Percentiles rank a stretch among this genome's conserved stretches.
Evolutionary conservation across 2,113 vertebrate species (phyloP).

Genomic region (Oncorhynchus masou): DNA sequence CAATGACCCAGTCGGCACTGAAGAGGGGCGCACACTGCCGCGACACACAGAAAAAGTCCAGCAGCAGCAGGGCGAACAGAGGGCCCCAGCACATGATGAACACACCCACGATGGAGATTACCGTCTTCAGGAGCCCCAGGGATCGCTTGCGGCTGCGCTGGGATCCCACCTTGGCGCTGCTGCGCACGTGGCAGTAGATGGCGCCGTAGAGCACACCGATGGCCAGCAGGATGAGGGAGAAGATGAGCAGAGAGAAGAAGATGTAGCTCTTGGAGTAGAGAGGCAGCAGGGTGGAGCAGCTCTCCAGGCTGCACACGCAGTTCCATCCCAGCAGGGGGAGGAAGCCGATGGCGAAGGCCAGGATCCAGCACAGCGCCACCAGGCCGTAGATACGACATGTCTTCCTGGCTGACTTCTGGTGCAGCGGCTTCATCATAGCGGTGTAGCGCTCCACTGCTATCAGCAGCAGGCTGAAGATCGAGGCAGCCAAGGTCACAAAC

Average conservation of each 20-base stretch:
- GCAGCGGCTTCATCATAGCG: constrained; percentile 82
- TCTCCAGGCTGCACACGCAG: constrained; percentile 81
- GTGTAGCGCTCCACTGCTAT: constrained; percentile 87
- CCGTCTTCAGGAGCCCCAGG: constrained; percentile 84
- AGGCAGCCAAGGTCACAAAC: constrained; percentile 87
- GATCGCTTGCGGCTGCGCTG: constrained; percentile 72
- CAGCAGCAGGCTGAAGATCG: constrained; percentile 91
- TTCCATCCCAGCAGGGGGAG: constrained; percentile 94
- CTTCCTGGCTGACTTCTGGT: constrained; percentile 74
- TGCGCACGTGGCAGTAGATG: constrained; percentile 86
- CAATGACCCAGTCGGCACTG: constrained; percentile 82
- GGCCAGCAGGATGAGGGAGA: constrained; percentile 81
- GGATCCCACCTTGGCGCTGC: constrained; percentile 56
- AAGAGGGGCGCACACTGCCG: constrained; percentile 69
- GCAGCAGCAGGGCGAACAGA: constrained; percentile 84
- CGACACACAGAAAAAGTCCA: constrained; percentile 80
- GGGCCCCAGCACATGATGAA: constrained; percentile 94
- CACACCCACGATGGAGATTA: constrained; percentile 84
- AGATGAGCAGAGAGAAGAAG: constrained; percentile 84
- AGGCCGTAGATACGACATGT: constrained; percentile 74
- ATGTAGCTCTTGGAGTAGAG: constrained; percentile 92
- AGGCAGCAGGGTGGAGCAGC: constrained; percentile 88
- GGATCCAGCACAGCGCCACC: constrained; percentile 83
- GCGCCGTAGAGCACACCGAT: constrained; percentile 83
- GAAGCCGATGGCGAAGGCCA: constrained; percentile 82